These are phyloP conservation scores for Andrena chrysosceles DNA, from an alignment of 2,888 invertebrate genomes.

Conservation along the genomic window DNA sequence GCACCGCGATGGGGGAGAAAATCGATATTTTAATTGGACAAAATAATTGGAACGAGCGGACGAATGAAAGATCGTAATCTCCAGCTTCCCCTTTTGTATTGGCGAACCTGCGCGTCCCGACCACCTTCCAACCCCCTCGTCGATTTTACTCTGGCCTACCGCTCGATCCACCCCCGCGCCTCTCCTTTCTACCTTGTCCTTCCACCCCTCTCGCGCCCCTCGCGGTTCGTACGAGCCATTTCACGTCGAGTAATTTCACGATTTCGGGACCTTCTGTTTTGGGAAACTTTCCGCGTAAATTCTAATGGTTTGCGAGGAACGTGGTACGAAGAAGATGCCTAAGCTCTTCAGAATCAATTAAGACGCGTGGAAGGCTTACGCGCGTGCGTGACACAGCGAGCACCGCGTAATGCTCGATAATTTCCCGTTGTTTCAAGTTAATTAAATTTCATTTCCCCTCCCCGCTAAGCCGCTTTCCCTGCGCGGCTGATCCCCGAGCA, in stretches of 20 bases:
- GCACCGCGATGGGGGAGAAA: slow-evolving; percentile 83
- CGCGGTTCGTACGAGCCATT: slow-evolving; percentile 37
- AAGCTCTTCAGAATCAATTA: no score
- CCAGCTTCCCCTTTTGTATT: slow-evolving; percentile 77
- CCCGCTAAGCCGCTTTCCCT: slow-evolving; percentile 73
- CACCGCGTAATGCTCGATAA: slow-evolving; percentile 76
- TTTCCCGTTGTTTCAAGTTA: slow-evolving; percentile 79
- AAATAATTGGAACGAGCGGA: slow-evolving; percentile 85
- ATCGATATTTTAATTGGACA: slow-evolving; percentile 85
- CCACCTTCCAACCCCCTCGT: slow-evolving; percentile 45
- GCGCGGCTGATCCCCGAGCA: slow-evolving; percentile 59
- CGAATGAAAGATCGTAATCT: slow-evolving; percentile 84
- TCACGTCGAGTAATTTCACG: slow-evolving; percentile 34
- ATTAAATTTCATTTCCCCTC: slow-evolving; percentile 80
- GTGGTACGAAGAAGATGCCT: background rate
- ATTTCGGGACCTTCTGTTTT: background rate
- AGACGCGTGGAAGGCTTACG: background rate
- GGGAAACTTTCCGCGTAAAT: background rate
- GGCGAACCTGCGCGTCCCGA: slow-evolving; percentile 73
- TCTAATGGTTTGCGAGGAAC: background rate
- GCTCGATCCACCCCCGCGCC: slow-evolving; percentile 3
- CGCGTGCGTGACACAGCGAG: slow-evolving; percentile 42
- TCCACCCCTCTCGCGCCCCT: slow-evolving; percentile 15
- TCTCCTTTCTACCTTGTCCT: slow-evolving; percentile 12
- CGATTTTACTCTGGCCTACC: slow-evolving; percentile 47